These are phyloP conservation scores for Panzeria rudis DNA, from an alignment of 2,888 invertebrate species.

Conservation along the genomic window DNA sequence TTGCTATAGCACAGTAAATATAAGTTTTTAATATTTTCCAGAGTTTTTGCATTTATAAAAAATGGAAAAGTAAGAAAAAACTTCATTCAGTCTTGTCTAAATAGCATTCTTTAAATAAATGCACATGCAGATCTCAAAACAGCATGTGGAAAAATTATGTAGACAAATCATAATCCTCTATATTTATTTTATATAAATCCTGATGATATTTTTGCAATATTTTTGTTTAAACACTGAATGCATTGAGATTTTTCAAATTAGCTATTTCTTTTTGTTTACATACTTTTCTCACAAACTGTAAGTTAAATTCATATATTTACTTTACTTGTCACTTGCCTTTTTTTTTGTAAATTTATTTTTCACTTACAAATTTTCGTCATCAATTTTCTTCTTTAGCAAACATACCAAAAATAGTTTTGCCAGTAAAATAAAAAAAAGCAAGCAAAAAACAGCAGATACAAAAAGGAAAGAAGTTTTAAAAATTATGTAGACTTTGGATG, in stretches of 20 bases:
- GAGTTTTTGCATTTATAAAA: constrained; percentile 33
- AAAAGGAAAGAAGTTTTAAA: constrained; percentile 41
- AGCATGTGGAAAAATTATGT: not conserved
- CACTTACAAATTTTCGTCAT: constrained; percentile 48
- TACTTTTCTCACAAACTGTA: constrained; percentile 2
- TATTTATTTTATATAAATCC: not conserved
- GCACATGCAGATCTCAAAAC: not conserved
- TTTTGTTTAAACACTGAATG: not conserved
- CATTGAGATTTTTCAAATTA: not conserved
- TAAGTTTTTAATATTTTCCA: constrained; percentile 12
- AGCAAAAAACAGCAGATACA: constrained; percentile 13
- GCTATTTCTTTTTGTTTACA: not conserved
- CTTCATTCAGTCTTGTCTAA: constrained; percentile 29
- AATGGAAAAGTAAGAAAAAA: not conserved
- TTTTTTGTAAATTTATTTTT: constrained; percentile 29
- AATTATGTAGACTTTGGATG: constrained; percentile 40
- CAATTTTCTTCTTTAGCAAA: constrained; percentile 59
- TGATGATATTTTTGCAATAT: not conserved
- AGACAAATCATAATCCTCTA: not conserved
- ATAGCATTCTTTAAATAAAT: constrained; percentile 22
- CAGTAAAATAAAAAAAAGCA: constrained; percentile 31
- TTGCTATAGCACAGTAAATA: not conserved
- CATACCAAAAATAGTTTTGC: constrained; percentile 60
- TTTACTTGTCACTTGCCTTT: constrained; percentile 54
- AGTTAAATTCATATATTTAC: constrained; percentile 39